These are phyloP conservation scores for Okapia johnstoni DNA, from an alignment of 2,113 vertebrate species.

Conservation along the genomic window DNA sequence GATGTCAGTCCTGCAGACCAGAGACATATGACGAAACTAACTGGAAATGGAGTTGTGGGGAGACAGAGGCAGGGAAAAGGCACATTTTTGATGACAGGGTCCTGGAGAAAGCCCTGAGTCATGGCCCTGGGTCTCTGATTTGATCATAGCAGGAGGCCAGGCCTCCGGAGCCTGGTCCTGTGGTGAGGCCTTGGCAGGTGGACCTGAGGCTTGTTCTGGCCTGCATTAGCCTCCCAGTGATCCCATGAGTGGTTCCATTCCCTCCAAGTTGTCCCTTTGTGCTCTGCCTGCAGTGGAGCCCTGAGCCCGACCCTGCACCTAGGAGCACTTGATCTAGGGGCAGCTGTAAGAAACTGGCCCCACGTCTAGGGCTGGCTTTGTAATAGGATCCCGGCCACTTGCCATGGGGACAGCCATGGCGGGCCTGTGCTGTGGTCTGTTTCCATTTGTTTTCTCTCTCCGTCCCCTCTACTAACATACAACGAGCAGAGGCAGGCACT, in stretches of 20 bases:
- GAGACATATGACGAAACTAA: neutral
- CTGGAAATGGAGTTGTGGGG: neutral
- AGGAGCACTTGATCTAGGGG: neutral
- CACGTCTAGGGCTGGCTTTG: accelerated
- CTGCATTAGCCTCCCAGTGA: neutral
- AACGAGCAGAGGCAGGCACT: neutral
- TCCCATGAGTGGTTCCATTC: accelerated
- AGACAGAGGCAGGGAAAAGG: neutral
- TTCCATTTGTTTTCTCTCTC: neutral
- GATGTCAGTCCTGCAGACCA: neutral
- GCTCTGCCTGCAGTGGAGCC: neutral
- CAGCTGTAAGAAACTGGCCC: neutral
- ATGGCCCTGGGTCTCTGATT: neutral
- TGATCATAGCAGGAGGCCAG: accelerated
- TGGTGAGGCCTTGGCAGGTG: no score
- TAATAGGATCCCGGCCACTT: accelerated
- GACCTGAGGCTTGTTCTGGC: neutral
- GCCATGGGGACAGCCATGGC: neutral
- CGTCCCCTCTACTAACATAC: neutral
- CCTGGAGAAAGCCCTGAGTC: neutral
- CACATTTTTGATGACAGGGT: neutral
- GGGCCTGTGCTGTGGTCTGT: neutral
- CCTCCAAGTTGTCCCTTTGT: accelerated
- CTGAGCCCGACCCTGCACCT: neutral
- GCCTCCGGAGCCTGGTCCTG: neutral